A percentile compares a stretch with the other conserved stretches of the same genome.
Evolutionary conservation across 2,113 vertebrate species (phyloP).

Genomic region (Lagopus muta): DNA sequence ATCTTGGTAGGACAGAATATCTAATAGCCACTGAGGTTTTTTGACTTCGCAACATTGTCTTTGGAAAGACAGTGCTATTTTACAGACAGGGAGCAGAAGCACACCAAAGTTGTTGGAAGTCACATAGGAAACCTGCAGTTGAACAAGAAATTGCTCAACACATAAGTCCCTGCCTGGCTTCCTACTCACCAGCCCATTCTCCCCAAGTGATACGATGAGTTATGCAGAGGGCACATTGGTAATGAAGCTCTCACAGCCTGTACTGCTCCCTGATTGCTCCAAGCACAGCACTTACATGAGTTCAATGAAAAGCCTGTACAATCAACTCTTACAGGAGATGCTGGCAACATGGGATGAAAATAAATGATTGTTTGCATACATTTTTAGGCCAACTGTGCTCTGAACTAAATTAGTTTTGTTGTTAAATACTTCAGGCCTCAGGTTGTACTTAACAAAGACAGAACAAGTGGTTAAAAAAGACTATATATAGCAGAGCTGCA

Average conservation of each 20-base stretch:
- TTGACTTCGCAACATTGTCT: not conserved
- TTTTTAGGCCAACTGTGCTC: constrained; percentile 5
- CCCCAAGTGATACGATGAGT: not conserved
- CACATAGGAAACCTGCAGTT: accelerated
- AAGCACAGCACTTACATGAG: accelerated
- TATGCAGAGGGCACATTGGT: not conserved
- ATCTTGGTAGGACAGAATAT: not conserved
- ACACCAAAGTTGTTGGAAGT: not conserved
- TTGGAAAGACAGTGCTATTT: not conserved
- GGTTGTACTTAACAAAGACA: not conserved
- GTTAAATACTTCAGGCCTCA: not conserved
- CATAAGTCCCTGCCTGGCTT: not conserved
- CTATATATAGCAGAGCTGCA: not conserved
- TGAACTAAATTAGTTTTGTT: constrained; percentile 28
- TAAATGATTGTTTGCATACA: not conserved
- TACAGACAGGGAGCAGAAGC: not conserved
- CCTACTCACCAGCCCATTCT: not conserved
- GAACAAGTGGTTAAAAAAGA: not conserved
- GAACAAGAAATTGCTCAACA: not conserved
- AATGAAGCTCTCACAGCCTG: not conserved
- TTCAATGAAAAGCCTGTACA: not conserved
- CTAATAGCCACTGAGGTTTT: not conserved
- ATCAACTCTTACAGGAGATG: not conserved
- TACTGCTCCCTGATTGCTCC: not conserved
- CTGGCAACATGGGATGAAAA: constrained; percentile 18